Evolutionary conservation across 2,113 vertebrate species (phyloP).

Genomic region (Micromys minutus): DNA sequence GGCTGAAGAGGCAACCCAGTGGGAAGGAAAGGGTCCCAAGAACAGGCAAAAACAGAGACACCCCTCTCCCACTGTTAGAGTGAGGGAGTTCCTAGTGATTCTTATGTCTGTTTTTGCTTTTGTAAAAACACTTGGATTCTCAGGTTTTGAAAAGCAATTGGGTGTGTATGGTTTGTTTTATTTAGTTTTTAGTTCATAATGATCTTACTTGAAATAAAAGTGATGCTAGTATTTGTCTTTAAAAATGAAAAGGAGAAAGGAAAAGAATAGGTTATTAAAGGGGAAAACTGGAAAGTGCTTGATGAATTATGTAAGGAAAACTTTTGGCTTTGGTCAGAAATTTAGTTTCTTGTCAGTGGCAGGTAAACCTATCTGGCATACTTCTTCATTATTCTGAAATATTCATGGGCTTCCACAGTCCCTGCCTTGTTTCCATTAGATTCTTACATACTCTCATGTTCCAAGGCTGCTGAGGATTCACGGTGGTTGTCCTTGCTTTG

Average conservation of each 20-base stretch:
- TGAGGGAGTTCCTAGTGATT: no score
- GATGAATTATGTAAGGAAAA: constrained; percentile 61
- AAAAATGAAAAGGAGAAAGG: not conserved
- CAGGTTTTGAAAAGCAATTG: not conserved
- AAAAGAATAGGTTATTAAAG: not conserved
- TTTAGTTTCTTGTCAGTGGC: constrained; percentile 45
- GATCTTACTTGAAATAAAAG: constrained; percentile 20
- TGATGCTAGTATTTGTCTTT: constrained; percentile 31
- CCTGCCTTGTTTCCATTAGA: constrained; percentile 57
- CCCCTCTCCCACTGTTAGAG: not conserved
- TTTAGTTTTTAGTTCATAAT: not conserved
- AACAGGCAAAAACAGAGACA: not conserved
- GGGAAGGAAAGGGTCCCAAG: not conserved
- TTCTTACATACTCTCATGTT: not conserved
- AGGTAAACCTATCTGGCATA: not conserved
- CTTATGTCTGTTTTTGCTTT: constrained; percentile 35
- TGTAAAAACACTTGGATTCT: constrained; percentile 54
- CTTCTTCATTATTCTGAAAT: constrained; percentile 66
- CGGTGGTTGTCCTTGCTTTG: constrained; percentile 38
- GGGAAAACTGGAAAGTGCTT: constrained; percentile 47
- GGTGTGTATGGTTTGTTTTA: not conserved
- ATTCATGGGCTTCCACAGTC: constrained; percentile 59
- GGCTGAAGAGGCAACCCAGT: not conserved
- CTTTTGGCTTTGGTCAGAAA: constrained; percentile 46
- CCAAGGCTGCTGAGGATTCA: not conserved